Evolutionary conservation across 2,797 vertebrate species (phyloP), one percentile per base, ranked within the genome.

Genomic region (Lacerta viridis): DNA sequence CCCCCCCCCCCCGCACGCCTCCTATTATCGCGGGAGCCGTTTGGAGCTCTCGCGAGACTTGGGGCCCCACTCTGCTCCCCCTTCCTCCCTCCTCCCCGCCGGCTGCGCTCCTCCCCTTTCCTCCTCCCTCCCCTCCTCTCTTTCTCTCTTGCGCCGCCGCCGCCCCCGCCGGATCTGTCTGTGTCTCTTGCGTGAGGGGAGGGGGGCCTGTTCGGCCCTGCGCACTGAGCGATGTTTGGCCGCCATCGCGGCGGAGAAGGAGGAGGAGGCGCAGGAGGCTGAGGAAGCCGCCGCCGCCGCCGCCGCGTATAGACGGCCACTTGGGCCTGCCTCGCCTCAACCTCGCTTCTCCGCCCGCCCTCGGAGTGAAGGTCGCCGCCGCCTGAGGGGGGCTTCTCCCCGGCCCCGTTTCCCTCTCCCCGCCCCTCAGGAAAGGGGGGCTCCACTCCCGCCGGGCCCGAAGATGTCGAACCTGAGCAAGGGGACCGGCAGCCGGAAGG

Each of bases 381-480:
- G 95, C 95, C 95, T 33, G 78, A 68, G 83, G 77, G 50, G 78
- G 84, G 85, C 77, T 87, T 66, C 79, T 84, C 88, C 91, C 93
- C 88, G 33, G 95, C 92, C 94, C 94, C 90, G 93, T 61, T 79
- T 59, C 69, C 68, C 66, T 59, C 33, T 25, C n/a, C 50, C 39
- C 91, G 95, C 87, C 95, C 93, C 55, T 79, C 71, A 80, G 80
- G 66, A 85, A 92, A 55, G 50, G 95, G 93, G 91, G 95, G 95
- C 94, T 94, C 89, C 88, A 87, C 87, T 83, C 91, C 81, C 69
- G 86, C 90, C 89, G 89, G 88, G 72, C 87, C 91, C 95, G 92
- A 98, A 97, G 97, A 99, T 99, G 98, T 99, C 98, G 96, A 99
- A 99, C 97, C 98, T 99, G 96, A 98, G 98, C 97, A 99, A 99